Evolutionary conservation across 2,797 vertebrate species (phyloP).

Genomic region (Lagocephalus sceleratus): DNA sequence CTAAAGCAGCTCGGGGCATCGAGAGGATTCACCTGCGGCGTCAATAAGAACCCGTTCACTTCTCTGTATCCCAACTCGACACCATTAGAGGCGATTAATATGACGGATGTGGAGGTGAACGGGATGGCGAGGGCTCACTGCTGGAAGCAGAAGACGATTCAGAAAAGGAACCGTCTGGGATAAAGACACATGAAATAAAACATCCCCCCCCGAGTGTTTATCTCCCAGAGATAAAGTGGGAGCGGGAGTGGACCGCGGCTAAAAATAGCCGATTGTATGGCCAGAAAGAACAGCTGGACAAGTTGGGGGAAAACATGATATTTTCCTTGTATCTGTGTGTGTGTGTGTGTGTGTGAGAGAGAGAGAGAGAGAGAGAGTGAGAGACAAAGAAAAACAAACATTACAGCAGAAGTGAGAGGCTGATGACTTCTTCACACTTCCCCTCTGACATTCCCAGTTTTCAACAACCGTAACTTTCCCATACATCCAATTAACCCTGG

Average conservation of each 20-base stretch:
- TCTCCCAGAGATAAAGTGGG: conserved; percentile 43
- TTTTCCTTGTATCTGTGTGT: conserved; percentile 27
- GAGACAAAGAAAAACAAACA: conserved; percentile 41
- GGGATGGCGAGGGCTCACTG: not conserved
- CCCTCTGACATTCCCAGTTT: conserved; percentile 67
- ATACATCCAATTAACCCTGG: conserved; percentile 65
- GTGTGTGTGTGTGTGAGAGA: conserved; percentile 14
- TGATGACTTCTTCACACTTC: conserved; percentile 55
- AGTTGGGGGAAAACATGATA: not conserved
- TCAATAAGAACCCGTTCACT: no score
- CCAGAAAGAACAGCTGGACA: conserved; percentile 56
- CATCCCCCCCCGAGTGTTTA: conserved; percentile 39
- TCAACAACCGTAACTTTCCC: conserved; percentile 70
- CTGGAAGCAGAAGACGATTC: no score
- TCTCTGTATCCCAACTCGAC: no score
- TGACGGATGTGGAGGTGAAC: not conserved
- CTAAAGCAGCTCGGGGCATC: conserved; percentile 11
- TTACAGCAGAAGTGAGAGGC: conserved; percentile 25
- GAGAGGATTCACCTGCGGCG: not conserved
- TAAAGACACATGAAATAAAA: conserved; percentile 6
- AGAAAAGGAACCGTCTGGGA: not conserved
- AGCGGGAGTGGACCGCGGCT: conserved; percentile 32
- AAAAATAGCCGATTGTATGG: conserved; percentile 63
- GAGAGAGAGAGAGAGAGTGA: not conserved
- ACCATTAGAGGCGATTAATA: no score